phyloP scores from a whole-genome alignment of 2,888 invertebrate genomes.

The Clunio marinus region DNA sequence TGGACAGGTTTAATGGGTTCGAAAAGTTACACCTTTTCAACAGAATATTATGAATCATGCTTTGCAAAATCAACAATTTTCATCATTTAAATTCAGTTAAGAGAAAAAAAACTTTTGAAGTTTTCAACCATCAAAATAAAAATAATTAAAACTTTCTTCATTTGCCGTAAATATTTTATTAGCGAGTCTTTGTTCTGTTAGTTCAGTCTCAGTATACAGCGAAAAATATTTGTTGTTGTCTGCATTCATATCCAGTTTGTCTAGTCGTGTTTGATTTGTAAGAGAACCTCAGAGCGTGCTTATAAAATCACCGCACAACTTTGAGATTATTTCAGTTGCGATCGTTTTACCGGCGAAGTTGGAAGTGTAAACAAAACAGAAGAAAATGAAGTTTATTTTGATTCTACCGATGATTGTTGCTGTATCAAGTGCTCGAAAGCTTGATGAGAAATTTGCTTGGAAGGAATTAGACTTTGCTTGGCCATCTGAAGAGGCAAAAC shows the following conservation, averaged over 20 bases:
- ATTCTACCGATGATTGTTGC: neutral
- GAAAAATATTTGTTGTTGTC: neutral
- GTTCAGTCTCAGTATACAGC: no score
- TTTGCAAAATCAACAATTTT: no score
- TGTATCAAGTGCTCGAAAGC: conserved; percentile 44
- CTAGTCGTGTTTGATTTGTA: neutral
- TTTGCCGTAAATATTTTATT: no score
- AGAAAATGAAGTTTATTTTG: neutral
- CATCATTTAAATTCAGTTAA: no score
- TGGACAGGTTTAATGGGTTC: no score
- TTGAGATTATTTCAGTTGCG: conserved; percentile 3
- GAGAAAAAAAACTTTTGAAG: no score
- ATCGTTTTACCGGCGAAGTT: conserved; percentile 6
- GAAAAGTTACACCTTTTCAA: no score
- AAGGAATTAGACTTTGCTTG: conserved; percentile 64
- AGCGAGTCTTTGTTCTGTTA: no score
- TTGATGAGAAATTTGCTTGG: conserved; percentile 66
- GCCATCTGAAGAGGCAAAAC: conserved; percentile 59
- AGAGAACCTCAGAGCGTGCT: neutral
- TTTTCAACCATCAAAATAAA: no score
- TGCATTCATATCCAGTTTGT: conserved; percentile 16
- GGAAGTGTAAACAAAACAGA: neutral
- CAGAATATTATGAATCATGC: no score
- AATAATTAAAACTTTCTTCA: no score
- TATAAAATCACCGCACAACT: conserved; percentile 29